phyloP scores from a whole-genome alignment of 2,888 invertebrate species.

The Tubulanus polymorphus region DNA sequence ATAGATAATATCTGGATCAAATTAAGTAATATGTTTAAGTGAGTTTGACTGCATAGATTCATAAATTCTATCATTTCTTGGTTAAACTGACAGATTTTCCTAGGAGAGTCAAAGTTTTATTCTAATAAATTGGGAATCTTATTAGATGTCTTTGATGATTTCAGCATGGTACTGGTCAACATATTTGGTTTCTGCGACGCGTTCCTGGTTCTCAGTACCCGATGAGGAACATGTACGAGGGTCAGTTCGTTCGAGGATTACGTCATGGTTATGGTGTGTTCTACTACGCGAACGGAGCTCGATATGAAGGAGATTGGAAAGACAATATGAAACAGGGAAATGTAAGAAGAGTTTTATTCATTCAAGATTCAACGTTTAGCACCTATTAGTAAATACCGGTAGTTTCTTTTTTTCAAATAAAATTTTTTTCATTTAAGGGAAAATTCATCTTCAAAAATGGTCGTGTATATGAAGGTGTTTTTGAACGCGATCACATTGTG shows the following conservation, averaged over 20 bases:
- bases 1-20: too few relatives aligned
- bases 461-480: slow-evolving; percentile 49
- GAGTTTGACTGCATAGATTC: too few relatives aligned
- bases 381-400: not conserved
- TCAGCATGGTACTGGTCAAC: slow-evolving; percentile 52
- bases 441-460: slow-evolving; percentile 54
- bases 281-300: slow-evolving; percentile 53
- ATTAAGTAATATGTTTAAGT: too few relatives aligned
- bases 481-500: slow-evolving; percentile 51
- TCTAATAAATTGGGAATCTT: too few relatives aligned
- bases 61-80: too few relatives aligned
- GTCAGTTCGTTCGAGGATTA: slow-evolving; percentile 48
- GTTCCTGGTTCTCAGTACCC: slow-evolving; percentile 49
- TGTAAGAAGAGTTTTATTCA: slow-evolving; percentile 24
- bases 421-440: slow-evolving; percentile 33
- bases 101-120: too few relatives aligned
- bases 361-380: not conserved
- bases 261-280: slow-evolving; percentile 50
- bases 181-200: slow-evolving; percentile 50
- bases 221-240: slow-evolving; percentile 50
- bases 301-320: slow-evolving; percentile 51
- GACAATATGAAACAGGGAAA: slow-evolving; percentile 53
- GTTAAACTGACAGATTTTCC: too few relatives aligned
- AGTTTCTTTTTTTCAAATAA: not conserved
- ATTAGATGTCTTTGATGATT: slow-evolving; percentile 10